Base-by-base conservation (phyloP, 2,888 invertebrate species). In the Coecobrya sp. region DNA sequence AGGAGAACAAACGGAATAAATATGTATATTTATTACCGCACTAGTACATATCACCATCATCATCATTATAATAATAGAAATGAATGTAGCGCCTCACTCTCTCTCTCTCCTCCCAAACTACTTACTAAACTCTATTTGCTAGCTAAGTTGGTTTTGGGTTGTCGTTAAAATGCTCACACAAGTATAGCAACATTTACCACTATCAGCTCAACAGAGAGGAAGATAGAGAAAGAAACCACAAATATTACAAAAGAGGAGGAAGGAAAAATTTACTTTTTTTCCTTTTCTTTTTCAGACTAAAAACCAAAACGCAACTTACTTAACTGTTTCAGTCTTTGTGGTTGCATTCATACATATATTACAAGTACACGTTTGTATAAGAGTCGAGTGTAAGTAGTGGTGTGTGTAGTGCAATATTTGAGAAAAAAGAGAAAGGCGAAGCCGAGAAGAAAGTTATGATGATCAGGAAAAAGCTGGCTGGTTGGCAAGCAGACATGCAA, bases 201-300 rank as follows among this genome's bases (percentile, higher is more conserved):
- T 36, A 36, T 7, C 10, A 42, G 42, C 62, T 4, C 3, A 5
- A 25, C 22, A 62, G 62, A 22, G 62, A n/a, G 42, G 30, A 13
- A 68, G 68, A 68, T 68, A 16, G 30, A n/a, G n/a, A 27, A 27
- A 36, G 36, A 70, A 70, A 70, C 70, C 70, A 70, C 70, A 70
- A 70, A 22, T 22, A 59, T 59, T 59, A 59, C 4, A 30, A 70
- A 70, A 13, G 8, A 68, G 27, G 8, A 76, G 84, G 62, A 73
- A 85, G 59, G 55, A 25, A 84, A 85, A 85, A 85, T 68, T 84
- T 89, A 62, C 45, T 89, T 49, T 68, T 25, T 89, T 49, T 68
- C 52, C 62, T 68, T 82, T 42, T 19, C 36, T 65, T 70, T n/a
- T 36, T 22, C 27, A 3, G 76, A n/a, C 19, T 42, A 45, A 45